Evolutionary conservation across 2,888 invertebrate species (phyloP).

Genomic region (Pterostichus niger): DNA sequence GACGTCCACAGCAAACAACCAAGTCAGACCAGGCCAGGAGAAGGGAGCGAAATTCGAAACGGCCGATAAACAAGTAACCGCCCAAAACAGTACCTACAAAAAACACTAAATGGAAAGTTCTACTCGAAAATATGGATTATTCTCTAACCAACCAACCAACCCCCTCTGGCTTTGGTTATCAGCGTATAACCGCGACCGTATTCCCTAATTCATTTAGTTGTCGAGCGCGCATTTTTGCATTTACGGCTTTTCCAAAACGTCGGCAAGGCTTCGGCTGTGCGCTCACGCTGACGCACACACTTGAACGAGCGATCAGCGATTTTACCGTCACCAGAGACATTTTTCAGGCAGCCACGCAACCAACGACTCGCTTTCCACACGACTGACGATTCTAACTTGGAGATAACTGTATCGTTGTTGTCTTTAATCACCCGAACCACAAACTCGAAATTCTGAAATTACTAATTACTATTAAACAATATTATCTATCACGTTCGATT

Average conservation of each 20-base stretch:
- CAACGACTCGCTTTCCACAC: too few relatives aligned
- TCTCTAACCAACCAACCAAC: conserved; percentile 7
- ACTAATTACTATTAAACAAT: too few relatives aligned
- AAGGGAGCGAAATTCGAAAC: conserved; percentile 52
- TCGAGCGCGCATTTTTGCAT: background rate
- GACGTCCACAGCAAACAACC: background rate
- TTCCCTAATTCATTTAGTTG: conserved; percentile 33
- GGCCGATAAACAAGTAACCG: conserved; percentile 32
- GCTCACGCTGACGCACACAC: background rate
- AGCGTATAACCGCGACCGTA: conserved; percentile 10
- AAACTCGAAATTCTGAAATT: too few relatives aligned
- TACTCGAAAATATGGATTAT: conserved; percentile 38
- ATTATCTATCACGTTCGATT: too few relatives aligned
- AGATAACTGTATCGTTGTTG: too few relatives aligned
- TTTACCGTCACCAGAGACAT: background rate
- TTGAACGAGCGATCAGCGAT: conserved; percentile 10
- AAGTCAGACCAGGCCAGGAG: background rate
- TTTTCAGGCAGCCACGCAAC: too few relatives aligned
- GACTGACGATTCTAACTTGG: too few relatives aligned
- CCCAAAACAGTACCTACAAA: conserved; percentile 1
- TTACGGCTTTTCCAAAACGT: background rate
- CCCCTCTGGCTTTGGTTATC: background rate
- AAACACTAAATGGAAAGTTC: conserved; percentile 7
- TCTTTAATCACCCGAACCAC: too few relatives aligned
- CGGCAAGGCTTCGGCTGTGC: background rate